These are phyloP conservation scores for Ianthella basta DNA, from an alignment of 37 sponge, comb jelly and placozoan genomes.

Conservation along the genomic window DNA sequence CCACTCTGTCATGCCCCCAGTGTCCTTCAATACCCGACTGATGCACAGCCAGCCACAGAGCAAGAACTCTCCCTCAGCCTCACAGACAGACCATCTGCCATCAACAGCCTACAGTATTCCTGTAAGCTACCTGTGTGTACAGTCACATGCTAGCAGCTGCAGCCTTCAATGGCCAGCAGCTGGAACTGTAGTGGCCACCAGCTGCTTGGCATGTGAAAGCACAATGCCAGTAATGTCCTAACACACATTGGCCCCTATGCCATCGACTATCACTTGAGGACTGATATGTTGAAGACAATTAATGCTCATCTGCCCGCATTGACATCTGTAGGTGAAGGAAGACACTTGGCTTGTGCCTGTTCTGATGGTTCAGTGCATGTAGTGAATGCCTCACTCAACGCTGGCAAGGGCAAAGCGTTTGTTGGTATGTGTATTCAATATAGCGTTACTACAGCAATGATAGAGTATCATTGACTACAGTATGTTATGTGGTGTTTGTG, in stretches of 20 bases:
- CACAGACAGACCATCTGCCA: constrained; percentile 11
- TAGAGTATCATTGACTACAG: not conserved
- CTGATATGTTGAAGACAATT: too few species aligned
- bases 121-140: not conserved
- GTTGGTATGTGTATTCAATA: constrained; percentile 35
- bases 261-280: too few species aligned
- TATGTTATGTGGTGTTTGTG: too few species aligned
- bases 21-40: constrained; percentile 7
- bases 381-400: constrained; percentile 28
- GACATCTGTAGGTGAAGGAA: constrained; percentile 58
- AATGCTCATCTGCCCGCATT: constrained; percentile 31
- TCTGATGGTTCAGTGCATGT: constrained; percentile 52
- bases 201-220: too few species aligned
- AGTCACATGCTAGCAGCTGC: too few species aligned
- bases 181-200: too few species aligned
- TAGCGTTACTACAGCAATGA: too few species aligned
- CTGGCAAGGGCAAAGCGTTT: not conserved
- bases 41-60: constrained; percentile 20
- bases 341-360: constrained; percentile 56
- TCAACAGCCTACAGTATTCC: constrained; percentile 32
- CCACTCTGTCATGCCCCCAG: too few species aligned
- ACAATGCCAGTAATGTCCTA: too few species aligned
- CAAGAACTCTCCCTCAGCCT: constrained; percentile 12
- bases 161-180: too few species aligned
- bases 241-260: too few species aligned